Conservation (phyloP, 2,113 vertebrate genomes). For the Hypocryptadius cinnamomeus region DNA sequence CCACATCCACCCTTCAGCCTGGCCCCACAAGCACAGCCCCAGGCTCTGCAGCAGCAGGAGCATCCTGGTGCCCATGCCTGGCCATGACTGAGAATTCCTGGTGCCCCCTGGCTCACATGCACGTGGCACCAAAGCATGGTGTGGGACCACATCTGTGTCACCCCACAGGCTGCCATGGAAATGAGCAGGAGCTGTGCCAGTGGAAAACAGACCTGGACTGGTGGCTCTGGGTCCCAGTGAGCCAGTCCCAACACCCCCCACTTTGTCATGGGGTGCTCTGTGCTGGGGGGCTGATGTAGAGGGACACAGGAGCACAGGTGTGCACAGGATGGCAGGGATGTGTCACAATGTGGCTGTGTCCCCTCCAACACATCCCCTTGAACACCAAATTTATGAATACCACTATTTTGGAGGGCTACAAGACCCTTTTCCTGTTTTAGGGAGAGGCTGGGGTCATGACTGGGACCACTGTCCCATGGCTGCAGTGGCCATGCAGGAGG, state of each 20-base stretch:
- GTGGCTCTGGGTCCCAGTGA: neutral
- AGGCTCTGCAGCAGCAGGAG: neutral
- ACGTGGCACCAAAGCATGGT: rapidly evolving
- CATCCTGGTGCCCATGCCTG: neutral
- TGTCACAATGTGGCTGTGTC: neutral
- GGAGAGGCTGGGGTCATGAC: neutral
- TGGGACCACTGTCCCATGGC: rapidly evolving
- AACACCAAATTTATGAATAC: neutral
- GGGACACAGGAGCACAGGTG: neutral
- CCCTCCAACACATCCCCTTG: neutral
- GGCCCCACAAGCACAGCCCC: too few species aligned
- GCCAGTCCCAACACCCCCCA: rapidly evolving
- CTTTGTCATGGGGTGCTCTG: neutral
- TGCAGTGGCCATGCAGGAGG: neutral
- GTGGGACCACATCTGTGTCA: neutral
- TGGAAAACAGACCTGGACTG: neutral
- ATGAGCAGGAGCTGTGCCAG: neutral
- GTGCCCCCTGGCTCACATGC: neutral
- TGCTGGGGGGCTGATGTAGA: rapidly evolving
- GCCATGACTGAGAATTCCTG: neutral
- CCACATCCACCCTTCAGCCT: neutral
- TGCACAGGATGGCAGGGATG: neutral
- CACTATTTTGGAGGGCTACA: neutral
- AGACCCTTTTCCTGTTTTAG: neutral
- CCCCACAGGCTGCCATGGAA: neutral